Percentiles rank a stretch among this genome's conserved stretches.
Evolutionary conservation across 2,113 vertebrate species (phyloP).

Genomic region (Anolis sagrei): DNA sequence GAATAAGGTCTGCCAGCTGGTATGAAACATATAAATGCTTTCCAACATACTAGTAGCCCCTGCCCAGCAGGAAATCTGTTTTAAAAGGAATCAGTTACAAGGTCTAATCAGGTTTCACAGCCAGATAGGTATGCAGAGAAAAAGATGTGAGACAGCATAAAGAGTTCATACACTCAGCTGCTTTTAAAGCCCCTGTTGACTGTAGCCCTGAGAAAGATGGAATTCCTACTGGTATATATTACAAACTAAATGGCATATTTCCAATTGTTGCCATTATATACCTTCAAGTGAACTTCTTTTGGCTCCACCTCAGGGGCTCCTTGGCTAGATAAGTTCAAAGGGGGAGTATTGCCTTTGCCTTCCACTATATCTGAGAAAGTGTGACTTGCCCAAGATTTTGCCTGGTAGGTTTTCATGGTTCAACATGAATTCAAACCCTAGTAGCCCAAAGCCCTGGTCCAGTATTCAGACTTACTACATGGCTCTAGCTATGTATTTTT

Average conservation of each 20-base stretch:
- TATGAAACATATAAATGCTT: conserved; percentile 21
- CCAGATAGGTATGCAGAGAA: neutral
- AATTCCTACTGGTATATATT: neutral
- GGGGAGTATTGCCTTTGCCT: too few relatives aligned
- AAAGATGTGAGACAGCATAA: neutral
- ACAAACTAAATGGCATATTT: neutral
- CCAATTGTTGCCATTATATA: neutral
- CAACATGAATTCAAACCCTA: too few relatives aligned
- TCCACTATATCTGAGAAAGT: too few relatives aligned
- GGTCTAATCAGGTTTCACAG: conserved; percentile 5
- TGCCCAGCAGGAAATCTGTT: neutral
- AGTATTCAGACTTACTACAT: too few relatives aligned
- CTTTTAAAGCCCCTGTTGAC: neutral
- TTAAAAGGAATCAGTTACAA: conserved; percentile 31
- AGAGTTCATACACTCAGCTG: neutral
- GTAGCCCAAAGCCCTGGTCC: too few relatives aligned
- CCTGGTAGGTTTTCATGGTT: too few relatives aligned
- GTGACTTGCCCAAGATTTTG: too few relatives aligned
- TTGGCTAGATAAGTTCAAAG: too few relatives aligned
- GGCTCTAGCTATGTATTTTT: too few relatives aligned
- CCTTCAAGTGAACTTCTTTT: too few relatives aligned
- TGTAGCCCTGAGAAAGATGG: neutral
- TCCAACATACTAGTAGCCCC: neutral
- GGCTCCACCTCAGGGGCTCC: too few relatives aligned
- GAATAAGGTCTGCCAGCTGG: neutral